phyloP scores from a whole-genome alignment of 2,113 vertebrate genomes.

The Lipophrys pholis region DNA sequence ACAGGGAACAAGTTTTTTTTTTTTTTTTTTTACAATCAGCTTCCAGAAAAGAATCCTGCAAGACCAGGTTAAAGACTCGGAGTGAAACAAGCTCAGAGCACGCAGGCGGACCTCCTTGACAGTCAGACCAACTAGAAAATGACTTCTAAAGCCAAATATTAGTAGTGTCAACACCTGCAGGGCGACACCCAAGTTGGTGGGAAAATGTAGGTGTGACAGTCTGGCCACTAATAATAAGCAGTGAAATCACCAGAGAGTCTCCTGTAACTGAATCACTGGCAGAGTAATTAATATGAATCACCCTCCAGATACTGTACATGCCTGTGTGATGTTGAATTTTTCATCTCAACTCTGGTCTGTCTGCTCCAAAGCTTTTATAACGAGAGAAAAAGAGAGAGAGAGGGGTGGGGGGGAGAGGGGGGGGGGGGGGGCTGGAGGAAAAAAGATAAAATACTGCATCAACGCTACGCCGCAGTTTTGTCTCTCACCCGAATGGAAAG shows the following conservation, averaged over 20 bases:
- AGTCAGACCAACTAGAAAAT: conserved; percentile 58
- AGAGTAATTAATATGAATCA: conserved; percentile 61
- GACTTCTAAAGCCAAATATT: conserved; percentile 59
- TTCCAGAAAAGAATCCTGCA: conserved; percentile 1
- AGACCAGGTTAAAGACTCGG: not conserved
- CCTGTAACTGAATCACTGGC: conserved; percentile 45
- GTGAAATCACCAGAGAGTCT: conserved; percentile 58
- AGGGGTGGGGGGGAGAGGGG: not conserved
- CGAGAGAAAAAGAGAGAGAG: conserved; percentile 6
- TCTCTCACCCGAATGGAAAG: conserved; percentile 67
- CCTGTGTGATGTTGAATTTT: conserved; percentile 39
- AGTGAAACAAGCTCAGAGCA: conserved; percentile 18
- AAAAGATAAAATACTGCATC: conserved; percentile 78
- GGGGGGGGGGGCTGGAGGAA: not conserved
- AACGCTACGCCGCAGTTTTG: conserved; percentile 74
- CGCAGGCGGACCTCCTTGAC: conserved; percentile 11
- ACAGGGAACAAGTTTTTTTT: conserved; percentile 1
- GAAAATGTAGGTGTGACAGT: conserved; percentile 52
- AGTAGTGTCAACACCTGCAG: conserved; percentile 74
- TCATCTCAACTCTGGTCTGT: conserved; percentile 46
- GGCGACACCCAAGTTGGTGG: conserved; percentile 69
- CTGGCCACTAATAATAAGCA: conserved; percentile 63
- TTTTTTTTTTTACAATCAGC: not conserved
- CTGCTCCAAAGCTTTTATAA: conserved; percentile 53
- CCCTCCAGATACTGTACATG: conserved; percentile 41